A percentile compares a stretch with the other conserved stretches of the same genome.
Conservation (phyloP, 2,797 vertebrate genomes). For the Sternotherus odoratus region DNA sequence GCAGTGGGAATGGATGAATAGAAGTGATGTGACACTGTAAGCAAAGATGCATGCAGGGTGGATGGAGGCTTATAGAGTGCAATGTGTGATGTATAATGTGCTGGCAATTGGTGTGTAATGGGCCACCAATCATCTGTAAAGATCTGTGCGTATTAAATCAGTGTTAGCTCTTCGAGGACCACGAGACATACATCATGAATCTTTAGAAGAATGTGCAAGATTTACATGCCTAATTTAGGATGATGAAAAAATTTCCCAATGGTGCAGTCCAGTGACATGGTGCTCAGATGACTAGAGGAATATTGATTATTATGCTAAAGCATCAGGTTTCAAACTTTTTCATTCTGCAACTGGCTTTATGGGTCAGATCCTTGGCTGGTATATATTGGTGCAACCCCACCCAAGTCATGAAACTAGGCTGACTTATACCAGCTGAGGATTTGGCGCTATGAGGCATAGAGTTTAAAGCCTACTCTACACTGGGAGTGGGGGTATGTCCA, state of each 20-base stretch:
- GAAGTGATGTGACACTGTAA: neutral
- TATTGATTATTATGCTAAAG: neutral
- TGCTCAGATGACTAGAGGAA: neutral
- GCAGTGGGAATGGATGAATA: neutral
- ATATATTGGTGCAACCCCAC: neutral
- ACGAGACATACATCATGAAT: neutral
- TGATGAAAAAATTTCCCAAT: neutral
- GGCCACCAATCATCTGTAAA: conserved; percentile 38
- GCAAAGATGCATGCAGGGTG: neutral
- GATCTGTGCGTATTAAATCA: conserved; percentile 41
- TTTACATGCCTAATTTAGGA: conserved; percentile 54
- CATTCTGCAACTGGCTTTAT: neutral
- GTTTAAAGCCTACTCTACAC: neutral
- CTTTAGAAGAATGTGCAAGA: neutral
- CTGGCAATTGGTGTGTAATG: neutral
- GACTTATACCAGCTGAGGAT: neutral
- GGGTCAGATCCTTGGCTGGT: neutral
- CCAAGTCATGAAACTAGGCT: neutral
- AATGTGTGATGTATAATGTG: neutral
- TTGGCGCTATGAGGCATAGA: neutral
- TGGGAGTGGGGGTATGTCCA: too few species aligned
- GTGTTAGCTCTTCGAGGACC: conserved; percentile 1
- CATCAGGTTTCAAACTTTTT: neutral
- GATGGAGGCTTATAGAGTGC: neutral
- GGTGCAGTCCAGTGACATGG: neutral